Percentiles rank a stretch among this genome's conserved stretches.
Conservation (phyloP, 2,888 invertebrate genomes). For the Harmothoe impar region DNA sequence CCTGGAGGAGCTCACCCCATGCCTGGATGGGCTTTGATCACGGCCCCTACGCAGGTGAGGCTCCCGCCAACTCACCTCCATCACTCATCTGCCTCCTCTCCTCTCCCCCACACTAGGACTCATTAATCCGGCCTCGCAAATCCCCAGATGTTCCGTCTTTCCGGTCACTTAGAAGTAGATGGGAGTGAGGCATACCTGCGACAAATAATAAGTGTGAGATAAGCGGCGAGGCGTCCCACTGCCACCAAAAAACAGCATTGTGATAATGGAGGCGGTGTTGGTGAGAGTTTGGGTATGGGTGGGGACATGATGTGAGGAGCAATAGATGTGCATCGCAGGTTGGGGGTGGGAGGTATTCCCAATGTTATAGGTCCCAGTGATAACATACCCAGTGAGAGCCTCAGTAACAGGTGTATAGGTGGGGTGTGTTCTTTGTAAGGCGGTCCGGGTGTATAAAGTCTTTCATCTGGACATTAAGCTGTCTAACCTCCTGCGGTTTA, state of each 20-base stretch:
- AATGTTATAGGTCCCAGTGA: slow-evolving; percentile 1
- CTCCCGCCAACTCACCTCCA: not conserved
- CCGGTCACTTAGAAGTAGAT: not conserved
- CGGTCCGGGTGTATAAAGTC: not conserved
- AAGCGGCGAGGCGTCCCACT: not conserved
- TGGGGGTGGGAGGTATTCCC: not conserved
- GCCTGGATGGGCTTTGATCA: slow-evolving; percentile 20
- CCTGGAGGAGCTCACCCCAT: not conserved
- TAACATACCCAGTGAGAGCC: not conserved
- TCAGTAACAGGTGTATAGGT: not conserved
- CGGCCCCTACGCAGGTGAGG: not conserved
- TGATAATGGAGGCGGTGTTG: no score
- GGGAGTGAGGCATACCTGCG: not conserved
- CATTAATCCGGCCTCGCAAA: not conserved
- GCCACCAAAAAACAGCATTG: no score
- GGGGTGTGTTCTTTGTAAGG: not conserved
- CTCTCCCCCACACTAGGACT: not conserved
- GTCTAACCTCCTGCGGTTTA: not conserved
- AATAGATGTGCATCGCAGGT: no score
- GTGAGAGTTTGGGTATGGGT: no score
- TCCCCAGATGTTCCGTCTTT: slow-evolving; percentile 4
- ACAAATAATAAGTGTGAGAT: not conserved
- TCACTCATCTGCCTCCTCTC: not conserved
- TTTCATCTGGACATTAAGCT: slow-evolving; percentile 7
- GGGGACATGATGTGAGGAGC: no score